Base-by-base conservation (phyloP, 2,888 invertebrate genomes). In the Phalera bucephala region DNA sequence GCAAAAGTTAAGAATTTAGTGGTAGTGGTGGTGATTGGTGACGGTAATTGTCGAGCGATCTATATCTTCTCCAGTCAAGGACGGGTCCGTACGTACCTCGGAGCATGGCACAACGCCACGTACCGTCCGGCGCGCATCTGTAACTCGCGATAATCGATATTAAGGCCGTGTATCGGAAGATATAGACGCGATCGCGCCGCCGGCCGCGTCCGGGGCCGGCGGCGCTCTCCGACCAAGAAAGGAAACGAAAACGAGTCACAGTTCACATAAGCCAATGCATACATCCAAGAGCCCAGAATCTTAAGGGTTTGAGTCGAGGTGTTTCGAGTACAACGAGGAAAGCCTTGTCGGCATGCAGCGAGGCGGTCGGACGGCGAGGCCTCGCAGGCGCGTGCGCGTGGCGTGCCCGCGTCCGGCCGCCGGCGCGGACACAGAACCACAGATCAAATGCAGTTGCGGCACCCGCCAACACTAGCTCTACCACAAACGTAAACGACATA, bases 201-300 rank as follows among this genome's bases (percentile, higher is more conserved):
- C 84, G 80, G 76, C 45, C 65, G 68, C 72, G 60, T 74, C 68
- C 74, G 50, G 55, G 49, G 51, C 82, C 81, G 75, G 77, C 78
- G 80, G 44, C 74, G 69, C 75, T 67, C 76, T 77, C 75, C 76
- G 82, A 85, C 82, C 81, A 87, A 87, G 88, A 87, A 88, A 89
- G 86, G 87, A 88, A 89, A 89, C 88, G 88, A 88, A 89, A 89
- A 87, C 86, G 84, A 88, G 83, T 88, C 87, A 88, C 88, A 87
- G 81, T 88, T 89, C 85, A 89, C 88, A 89, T 84, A 89, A 88
- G 88, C 88, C 88, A 89, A 88, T 88, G 88, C 88, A 88, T 80
- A 88, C 87, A 89, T 88, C 88, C 89, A 89, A 88, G 87, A 89
- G 89, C 88, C 88, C 88, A 88, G 88, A 89, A 89, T 88, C 76